Conservation (phyloP, 2,113 vertebrate genomes). For the Neolamprologus sp. region DNA sequence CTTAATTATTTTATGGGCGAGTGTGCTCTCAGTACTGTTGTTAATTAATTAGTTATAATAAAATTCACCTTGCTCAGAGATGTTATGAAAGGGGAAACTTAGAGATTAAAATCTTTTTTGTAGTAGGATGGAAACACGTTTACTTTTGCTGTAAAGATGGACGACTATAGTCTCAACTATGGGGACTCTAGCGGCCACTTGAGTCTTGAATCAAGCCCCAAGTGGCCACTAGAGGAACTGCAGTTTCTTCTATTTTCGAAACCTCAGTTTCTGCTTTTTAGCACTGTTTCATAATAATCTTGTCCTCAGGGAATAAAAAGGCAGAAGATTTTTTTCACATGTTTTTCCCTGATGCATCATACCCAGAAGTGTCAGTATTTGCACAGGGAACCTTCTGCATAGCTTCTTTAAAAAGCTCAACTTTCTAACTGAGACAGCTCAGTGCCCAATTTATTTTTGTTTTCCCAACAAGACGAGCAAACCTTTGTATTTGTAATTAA, state of each 20-base stretch:
- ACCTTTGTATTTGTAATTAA: background rate
- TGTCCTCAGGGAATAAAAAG: background rate
- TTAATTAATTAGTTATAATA: background rate
- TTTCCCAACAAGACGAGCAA: background rate
- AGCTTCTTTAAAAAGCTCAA: background rate
- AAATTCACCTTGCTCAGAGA: background rate
- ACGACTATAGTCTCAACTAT: background rate
- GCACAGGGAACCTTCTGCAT: background rate
- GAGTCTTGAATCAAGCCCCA: background rate
- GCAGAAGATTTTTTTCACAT: background rate
- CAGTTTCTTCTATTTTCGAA: background rate
- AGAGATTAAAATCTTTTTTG: background rate
- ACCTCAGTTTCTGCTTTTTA: background rate
- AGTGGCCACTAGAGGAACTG: background rate
- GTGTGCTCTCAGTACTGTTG: background rate
- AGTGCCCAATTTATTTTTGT: background rate
- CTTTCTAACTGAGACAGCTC: background rate
- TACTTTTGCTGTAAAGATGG: background rate
- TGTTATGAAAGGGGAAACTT: background rate
- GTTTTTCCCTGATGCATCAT: background rate
- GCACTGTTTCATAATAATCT: background rate
- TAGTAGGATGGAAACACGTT: background rate
- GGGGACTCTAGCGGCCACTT: accelerated
- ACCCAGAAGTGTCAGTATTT: background rate
- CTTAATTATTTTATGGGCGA: background rate